These are phyloP conservation scores for Calameuta idolon DNA, from an alignment of 2,888 invertebrate species.

Conservation along the genomic window DNA sequence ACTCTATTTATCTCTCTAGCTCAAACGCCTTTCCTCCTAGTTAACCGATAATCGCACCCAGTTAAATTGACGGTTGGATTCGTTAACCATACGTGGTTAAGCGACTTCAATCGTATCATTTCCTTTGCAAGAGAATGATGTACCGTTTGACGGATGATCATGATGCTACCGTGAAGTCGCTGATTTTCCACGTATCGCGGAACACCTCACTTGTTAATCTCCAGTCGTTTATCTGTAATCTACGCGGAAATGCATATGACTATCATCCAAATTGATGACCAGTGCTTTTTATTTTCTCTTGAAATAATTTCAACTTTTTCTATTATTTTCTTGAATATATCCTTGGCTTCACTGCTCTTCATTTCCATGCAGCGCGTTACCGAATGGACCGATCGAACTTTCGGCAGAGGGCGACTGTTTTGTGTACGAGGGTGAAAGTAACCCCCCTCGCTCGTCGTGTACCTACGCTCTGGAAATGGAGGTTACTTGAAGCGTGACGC, in stretches of 20 bases:
- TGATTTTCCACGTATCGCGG: not conserved
- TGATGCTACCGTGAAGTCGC: not conserved
- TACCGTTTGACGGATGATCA: not conserved
- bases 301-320: not conserved
- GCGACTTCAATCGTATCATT: not conserved
- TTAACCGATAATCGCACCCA: constrained; percentile 50
- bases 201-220: not conserved
- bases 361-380: not conserved
- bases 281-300: not conserved
- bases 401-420: not conserved
- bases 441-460: not conserved
- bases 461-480: not conserved
- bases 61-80: constrained; percentile 49
- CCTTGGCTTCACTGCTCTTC: not conserved
- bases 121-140: not conserved
- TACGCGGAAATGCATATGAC: not conserved
- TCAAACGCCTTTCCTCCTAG: constrained; percentile 41
- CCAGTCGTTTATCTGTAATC: not conserved
- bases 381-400: not conserved
- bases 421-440: not conserved
- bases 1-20: constrained; percentile 23
- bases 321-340: not conserved
- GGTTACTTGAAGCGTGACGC: not conserved
- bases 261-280: not conserved
- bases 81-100: not conserved